phyloP scores from a whole-genome alignment of 1,140 invertebrate species.

The Apolygus lucorum region DNA sequence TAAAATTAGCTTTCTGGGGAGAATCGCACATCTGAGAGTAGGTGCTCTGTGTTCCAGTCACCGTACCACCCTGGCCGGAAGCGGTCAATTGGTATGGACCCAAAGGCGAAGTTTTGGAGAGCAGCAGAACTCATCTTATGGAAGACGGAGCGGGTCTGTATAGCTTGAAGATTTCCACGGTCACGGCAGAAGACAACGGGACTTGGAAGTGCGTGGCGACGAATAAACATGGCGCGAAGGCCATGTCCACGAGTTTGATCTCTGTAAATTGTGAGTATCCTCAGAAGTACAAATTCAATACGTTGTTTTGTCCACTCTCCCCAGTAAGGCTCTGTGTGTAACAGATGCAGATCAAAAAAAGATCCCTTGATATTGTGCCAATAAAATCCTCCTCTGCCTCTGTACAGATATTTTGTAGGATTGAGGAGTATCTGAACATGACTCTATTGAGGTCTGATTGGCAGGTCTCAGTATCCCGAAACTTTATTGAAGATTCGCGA shows the following conservation, averaged over 20 bases:
- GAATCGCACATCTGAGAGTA: not conserved
- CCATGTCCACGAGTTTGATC: slow-evolving; percentile 59
- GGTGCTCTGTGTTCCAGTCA: slow-evolving; percentile 44
- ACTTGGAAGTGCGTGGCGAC: slow-evolving; percentile 82
- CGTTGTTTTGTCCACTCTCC: too few species aligned
- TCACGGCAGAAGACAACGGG: slow-evolving; percentile 70
- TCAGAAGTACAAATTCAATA: too few species aligned
- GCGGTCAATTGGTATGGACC: slow-evolving; percentile 76
- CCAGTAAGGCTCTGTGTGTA: too few species aligned
- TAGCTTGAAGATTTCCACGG: slow-evolving; percentile 57
- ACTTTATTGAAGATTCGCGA: too few species aligned
- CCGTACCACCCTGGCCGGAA: slow-evolving; percentile 71
- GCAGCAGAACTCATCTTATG: slow-evolving; percentile 54
- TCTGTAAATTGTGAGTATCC: slow-evolving; percentile 56
- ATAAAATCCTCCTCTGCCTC: not conserved
- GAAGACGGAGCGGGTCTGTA: slow-evolving; percentile 74
- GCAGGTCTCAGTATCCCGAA: too few species aligned
- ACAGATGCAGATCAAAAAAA: too few species aligned
- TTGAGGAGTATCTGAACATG: not conserved
- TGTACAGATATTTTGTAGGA: not conserved
- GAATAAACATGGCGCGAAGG: slow-evolving; percentile 57
- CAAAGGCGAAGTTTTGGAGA: slow-evolving; percentile 57
- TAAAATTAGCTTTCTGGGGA: not conserved
- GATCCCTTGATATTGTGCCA: not conserved
- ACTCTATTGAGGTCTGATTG: too few species aligned